phyloP scores from a whole-genome alignment of 2,113 vertebrate genomes.

The Lepidothrix coronata region DNA sequence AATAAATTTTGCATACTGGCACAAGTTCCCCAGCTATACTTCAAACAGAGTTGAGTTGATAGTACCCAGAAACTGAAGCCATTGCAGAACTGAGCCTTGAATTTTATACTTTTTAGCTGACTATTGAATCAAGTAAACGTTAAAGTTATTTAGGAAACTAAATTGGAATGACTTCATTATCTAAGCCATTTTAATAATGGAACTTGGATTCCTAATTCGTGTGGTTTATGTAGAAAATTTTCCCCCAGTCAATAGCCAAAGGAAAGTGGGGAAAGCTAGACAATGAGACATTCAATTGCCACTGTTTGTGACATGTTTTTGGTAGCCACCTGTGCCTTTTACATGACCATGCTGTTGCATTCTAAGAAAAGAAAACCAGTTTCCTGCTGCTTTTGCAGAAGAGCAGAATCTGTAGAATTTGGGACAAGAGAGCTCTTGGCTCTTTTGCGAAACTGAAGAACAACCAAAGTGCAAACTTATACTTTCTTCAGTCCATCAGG shows the following conservation, averaged over 20 bases:
- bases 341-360: background rate
- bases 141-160: background rate
- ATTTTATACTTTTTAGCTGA: background rate
- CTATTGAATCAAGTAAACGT: background rate
- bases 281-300: background rate
- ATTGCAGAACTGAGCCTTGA: background rate
- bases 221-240: background rate
- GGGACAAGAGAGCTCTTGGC: background rate
- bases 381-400: background rate
- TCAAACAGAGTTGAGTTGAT: background rate
- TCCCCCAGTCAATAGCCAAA: background rate
- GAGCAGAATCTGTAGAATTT: background rate
- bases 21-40: background rate
- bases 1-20: background rate
- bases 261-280: background rate
- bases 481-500: background rate
- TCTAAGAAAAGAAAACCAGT: background rate
- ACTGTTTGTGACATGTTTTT: background rate
- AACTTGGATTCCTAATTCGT: background rate
- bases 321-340: background rate
- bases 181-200: background rate
- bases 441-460: background rate
- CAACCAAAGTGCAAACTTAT: background rate
- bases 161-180: background rate
- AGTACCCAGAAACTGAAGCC: background rate